These are phyloP conservation scores for Bufo bufo DNA, from an alignment of 2,113 vertebrate species.

Conservation along the genomic window DNA sequence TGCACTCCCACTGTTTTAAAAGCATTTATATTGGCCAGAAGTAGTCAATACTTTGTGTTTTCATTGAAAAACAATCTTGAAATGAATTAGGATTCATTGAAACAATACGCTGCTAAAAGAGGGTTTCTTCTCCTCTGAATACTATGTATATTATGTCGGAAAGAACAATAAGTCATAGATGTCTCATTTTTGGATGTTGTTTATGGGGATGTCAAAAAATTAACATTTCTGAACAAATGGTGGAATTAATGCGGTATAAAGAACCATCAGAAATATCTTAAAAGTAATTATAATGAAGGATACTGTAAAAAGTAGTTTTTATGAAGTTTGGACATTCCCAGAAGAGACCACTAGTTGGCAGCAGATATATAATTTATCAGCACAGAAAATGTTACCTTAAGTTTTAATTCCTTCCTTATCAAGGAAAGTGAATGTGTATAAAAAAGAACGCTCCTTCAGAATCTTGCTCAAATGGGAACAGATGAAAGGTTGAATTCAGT, in stretches of 20 bases:
- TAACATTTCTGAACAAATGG: not conserved
- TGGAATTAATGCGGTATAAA: not conserved
- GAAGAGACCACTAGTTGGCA: conserved; percentile 50
- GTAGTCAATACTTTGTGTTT: conserved; percentile 35
- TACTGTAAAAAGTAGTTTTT: not conserved
- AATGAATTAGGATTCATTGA: not conserved
- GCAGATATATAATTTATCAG: conserved; percentile 38
- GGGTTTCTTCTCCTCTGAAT: not conserved
- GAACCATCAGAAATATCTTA: not conserved
- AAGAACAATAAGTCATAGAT: not conserved
- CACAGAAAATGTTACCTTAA: not conserved
- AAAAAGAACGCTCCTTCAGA: no score
- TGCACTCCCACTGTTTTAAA: conserved; percentile 14
- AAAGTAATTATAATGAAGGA: not conserved
- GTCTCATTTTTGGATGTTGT: not conserved
- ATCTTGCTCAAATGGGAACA: no score
- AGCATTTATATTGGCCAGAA: conserved; percentile 17
- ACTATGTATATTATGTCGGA: not conserved
- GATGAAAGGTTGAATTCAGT: no score
- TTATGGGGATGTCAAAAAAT: not conserved
- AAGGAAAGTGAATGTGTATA: not conserved
- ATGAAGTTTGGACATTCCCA: not conserved
- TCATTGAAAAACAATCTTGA: not conserved
- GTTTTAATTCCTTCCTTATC: not conserved
- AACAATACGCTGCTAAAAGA: not conserved